Conservation (phyloP, 2,113 vertebrate genomes). For the Saimiri boliviensis region DNA sequence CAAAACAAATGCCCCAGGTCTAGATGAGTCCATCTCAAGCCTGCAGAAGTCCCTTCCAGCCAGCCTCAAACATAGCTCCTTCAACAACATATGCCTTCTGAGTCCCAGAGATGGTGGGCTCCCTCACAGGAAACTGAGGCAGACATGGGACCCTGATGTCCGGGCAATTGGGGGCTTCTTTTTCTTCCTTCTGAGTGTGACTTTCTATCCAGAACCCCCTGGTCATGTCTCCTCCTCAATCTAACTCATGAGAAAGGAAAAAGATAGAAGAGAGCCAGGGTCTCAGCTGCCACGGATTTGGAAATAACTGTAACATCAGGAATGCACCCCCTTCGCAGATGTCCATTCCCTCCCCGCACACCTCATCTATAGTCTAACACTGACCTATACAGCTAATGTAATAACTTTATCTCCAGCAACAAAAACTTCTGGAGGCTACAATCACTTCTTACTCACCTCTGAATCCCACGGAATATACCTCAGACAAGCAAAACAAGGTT, state of each 20-base stretch:
- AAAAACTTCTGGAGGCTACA: not conserved
- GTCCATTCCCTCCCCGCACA: no score
- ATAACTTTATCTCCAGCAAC: not conserved
- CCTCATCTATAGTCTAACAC: not conserved
- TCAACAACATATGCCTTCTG: not conserved
- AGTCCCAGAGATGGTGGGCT: not conserved
- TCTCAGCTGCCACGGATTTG: no score
- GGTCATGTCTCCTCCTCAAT: not conserved
- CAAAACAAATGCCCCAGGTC: not conserved
- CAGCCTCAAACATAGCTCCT: not conserved
- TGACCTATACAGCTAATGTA: not conserved
- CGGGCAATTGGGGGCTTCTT: accelerated
- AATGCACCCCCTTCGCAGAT: not conserved
- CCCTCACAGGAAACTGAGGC: not conserved
- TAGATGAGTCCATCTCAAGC: not conserved
- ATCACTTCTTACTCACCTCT: not conserved
- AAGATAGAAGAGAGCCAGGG: not conserved
- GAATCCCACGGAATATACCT: not conserved
- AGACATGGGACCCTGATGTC: not conserved
- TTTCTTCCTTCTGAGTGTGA: not conserved
- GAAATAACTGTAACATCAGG: not conserved
- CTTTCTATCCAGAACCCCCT: not conserved
- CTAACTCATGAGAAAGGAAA: not conserved
- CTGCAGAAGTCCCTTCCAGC: not conserved
- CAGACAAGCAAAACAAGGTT: not conserved